These are phyloP conservation scores for Tenodera sinensis DNA, from an alignment of 2,888 invertebrate species.

Conservation along the genomic window DNA sequence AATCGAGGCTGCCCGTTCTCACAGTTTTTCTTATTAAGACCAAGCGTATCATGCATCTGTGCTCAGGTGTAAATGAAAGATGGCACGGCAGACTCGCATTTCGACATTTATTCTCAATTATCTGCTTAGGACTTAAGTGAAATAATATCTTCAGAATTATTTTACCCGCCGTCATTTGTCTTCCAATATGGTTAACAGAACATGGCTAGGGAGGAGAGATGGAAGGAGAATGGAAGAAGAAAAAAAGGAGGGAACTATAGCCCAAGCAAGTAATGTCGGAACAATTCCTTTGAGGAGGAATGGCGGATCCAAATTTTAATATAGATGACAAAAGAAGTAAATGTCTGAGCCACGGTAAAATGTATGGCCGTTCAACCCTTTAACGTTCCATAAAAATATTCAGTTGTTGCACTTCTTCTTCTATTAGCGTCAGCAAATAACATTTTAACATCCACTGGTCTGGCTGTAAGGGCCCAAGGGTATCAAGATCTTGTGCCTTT, in stretches of 20 bases:
- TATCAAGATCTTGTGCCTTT: not conserved
- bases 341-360: conserved; percentile 1
- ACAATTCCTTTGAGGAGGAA: not conserved
- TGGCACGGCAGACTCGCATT: not conserved
- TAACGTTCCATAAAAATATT: not conserved
- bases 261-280: not conserved
- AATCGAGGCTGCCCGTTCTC: not conserved
- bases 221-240: not conserved
- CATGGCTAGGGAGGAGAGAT: not conserved
- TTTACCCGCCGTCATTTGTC: conserved; percentile 1
- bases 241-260: not conserved
- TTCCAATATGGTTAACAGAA: not conserved
- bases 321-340: conserved; percentile 14
- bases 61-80: not conserved
- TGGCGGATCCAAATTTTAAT: not conserved
- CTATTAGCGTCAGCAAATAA: conserved; percentile 11
- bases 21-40: not conserved
- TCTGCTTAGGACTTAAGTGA: not conserved
- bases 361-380: not conserved
- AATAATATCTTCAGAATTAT: conserved; percentile 1
- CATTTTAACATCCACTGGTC: not conserved
- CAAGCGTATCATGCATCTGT: not conserved
- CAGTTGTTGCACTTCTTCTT: not conserved
- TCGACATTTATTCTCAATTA: conserved; percentile 1
- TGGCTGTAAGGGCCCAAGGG: not conserved